Evolutionary conservation across 1,140 invertebrate species (phyloP).

Genomic region (Arion vulgaris): DNA sequence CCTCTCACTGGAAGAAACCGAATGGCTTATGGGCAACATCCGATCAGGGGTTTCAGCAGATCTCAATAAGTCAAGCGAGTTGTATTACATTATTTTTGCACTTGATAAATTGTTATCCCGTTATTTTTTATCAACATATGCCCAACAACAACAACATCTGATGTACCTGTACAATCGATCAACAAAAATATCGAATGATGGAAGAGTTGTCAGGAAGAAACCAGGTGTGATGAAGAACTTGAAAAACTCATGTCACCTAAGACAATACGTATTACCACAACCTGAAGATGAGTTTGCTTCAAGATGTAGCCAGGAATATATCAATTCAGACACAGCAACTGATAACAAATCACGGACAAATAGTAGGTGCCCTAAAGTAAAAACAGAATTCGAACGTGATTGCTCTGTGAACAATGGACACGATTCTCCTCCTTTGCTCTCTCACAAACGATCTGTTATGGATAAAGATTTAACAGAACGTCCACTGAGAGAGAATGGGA

Average conservation of each 20-base stretch:
- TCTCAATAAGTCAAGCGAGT: neutral
- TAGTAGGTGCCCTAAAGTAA: too few species aligned
- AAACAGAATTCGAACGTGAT: neutral
- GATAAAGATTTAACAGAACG: neutral
- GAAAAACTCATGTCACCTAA: neutral
- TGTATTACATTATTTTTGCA: neutral
- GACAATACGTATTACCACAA: neutral
- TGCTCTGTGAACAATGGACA: neutral
- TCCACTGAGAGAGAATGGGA: neutral
- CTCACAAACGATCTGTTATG: neutral
- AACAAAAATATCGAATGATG: neutral
- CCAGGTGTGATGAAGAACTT: neutral
- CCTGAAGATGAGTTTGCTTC: neutral
- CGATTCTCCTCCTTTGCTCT: neutral
- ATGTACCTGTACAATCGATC: neutral
- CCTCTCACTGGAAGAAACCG: neutral
- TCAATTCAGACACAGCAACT: neutral
- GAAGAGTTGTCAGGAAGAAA: neutral
- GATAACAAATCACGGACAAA: neutral
- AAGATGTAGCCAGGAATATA: neutral
- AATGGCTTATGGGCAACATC: neutral
- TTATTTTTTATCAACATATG: neutral
- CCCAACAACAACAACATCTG: neutral
- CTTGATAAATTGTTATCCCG: neutral
- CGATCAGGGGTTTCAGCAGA: neutral